Percentiles rank a stretch among this genome's conserved stretches.
These are phyloP conservation scores for Albula glossodonta DNA, from an alignment of 2,113 vertebrate species.

Conservation along the genomic window DNA sequence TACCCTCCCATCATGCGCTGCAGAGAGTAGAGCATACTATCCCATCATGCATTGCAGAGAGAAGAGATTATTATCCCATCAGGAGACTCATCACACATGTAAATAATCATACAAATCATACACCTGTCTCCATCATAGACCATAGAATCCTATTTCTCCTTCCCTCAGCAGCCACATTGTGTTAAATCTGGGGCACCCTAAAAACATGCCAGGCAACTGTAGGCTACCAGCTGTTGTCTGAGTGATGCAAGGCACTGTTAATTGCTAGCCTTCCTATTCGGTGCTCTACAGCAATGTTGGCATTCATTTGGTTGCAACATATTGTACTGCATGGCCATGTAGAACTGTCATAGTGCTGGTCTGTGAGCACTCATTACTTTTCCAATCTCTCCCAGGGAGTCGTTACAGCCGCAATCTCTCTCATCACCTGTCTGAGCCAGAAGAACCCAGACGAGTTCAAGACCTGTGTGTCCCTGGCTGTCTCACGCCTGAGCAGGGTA, in stretches of 20 bases:
- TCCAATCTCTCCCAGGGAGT: conserved; percentile 73
- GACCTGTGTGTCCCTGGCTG: conserved; percentile 85
- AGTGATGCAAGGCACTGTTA: no score
- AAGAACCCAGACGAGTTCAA: conserved; percentile 95
- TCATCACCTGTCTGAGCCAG: conserved; percentile 89
- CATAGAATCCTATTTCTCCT: background rate
- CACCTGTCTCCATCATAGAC: background rate
- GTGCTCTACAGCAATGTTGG: no score
- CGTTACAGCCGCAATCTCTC: conserved; percentile 86
- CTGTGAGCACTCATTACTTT: conserved; percentile 9
- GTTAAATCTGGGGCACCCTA: background rate
- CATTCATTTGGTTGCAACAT: no score
- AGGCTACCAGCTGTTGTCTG: no score
- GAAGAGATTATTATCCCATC: background rate
- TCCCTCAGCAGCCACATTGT: background rate
- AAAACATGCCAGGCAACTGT: no score
- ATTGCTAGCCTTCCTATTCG: no score
- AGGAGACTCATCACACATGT: no score
- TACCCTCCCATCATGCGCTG: background rate
- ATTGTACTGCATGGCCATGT: no score
- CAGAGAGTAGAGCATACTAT: background rate
- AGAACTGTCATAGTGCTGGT: background rate
- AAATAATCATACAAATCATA: no score
- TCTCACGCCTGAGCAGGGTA: conserved; percentile 88
- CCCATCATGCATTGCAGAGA: background rate